phyloP scores from a whole-genome alignment of 2,888 invertebrate species.

The Tachina fera region DNA sequence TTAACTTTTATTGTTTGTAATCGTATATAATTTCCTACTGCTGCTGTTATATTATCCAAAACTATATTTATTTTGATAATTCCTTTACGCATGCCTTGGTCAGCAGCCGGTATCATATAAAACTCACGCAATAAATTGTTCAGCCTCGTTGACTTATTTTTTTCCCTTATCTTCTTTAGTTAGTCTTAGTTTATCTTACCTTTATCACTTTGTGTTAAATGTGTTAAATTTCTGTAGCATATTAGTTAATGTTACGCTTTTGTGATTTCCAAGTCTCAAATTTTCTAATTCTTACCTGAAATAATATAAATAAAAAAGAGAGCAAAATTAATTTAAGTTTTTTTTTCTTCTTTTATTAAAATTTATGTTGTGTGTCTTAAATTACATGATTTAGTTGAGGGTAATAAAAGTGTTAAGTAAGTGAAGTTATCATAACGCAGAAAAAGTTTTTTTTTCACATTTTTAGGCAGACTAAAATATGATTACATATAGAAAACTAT shows the following conservation, averaged over 20 bases:
- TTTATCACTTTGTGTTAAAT: slow-evolving; percentile 17
- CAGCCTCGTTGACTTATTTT: slow-evolving; percentile 56
- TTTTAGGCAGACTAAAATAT: too few species aligned
- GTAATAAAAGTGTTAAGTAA: neutral
- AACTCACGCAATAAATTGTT: slow-evolving; percentile 32
- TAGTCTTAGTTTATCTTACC: slow-evolving; percentile 54
- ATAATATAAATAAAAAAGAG: slow-evolving; percentile 32
- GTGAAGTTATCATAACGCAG: too few species aligned
- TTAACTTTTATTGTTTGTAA: neutral
- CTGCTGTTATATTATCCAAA: slow-evolving; percentile 9
- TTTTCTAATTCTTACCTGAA: slow-evolving; percentile 65
- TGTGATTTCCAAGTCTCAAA: slow-evolving; percentile 5
- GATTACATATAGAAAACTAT: too few species aligned
- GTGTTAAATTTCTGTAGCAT: slow-evolving; percentile 36
- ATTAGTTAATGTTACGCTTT: slow-evolving; percentile 38
- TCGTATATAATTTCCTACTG: neutral
- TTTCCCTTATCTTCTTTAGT: neutral
- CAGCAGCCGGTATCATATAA: slow-evolving; percentile 13
- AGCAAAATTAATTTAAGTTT: slow-evolving; percentile 19
- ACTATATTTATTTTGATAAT: slow-evolving; percentile 45
- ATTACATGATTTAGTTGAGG: neutral
- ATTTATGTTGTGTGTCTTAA: slow-evolving; percentile 9
- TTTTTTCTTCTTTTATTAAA: neutral
- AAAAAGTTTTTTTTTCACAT: too few species aligned
- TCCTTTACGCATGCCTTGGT: slow-evolving; percentile 48